Evolutionary conservation across 2,113 vertebrate genomes (phyloP), one percentile per base, ranked within the genome.

Genomic region (Callaeas wilsoni): DNA sequence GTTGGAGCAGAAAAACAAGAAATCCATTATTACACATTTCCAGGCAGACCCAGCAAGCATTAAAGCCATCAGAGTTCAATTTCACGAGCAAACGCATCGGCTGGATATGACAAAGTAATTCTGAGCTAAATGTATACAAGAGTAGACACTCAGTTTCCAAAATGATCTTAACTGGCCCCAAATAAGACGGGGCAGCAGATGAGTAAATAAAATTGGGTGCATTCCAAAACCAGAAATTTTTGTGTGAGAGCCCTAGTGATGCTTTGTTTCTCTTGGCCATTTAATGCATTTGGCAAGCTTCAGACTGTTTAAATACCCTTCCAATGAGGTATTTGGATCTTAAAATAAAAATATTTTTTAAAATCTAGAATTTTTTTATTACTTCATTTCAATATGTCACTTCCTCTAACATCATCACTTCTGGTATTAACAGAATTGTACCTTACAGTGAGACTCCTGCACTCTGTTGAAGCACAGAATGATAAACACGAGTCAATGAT

Each of bases 241-340:
- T 76, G 12, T 87, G 16, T 37, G 47, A 91, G 67, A 50, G 67
- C 59, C 57, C 35, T 50, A 52, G 74, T 74, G 87, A 93, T 67
- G 84, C 59, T 93, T 87, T 92, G 69, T 77, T 96, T 90, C 95
- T 89, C 74, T 90, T 93, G 77, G 85, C 49, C 84, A 89, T 68
- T 87, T 92, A 71, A 91, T 87, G 87, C 91, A 89, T 41, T 95
- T 95, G 95, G 96, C 91, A 97, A 94, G 90, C 87, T 80, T 64
- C 29, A 87, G 64, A 80, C 57, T 55, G 49, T 62, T 96, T 26
- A 92, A 93, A 96, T 96, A 70, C 25, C 94, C 96, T 94, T 96
- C 88, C 96, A 84, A 15, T 97, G 90, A 97, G 68, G 69, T 95
- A 90, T 89, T 62, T 87, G 46, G 37, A 68, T 76, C 76, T 78